phyloP scores from a whole-genome alignment of 2,797 vertebrate species.

The Ptychobarbus kaznakovi region DNA sequence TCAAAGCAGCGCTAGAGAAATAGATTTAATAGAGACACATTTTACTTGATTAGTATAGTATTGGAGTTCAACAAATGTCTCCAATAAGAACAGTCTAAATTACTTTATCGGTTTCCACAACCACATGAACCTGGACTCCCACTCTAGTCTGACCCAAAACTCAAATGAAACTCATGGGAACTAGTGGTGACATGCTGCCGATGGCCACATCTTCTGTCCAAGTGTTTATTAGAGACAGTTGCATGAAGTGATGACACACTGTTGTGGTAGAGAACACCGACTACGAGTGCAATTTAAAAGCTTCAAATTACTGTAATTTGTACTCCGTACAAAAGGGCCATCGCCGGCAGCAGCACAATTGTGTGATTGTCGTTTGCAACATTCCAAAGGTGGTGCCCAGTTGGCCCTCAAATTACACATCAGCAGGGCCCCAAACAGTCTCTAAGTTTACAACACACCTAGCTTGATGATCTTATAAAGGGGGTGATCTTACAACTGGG shows the following conservation, averaged over 20 bases:
- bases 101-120: background rate
- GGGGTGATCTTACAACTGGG: conserved; percentile 7
- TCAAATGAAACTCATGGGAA: background rate
- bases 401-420: conserved; percentile 31
- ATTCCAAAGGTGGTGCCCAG: conserved; percentile 44
- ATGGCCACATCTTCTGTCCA: conserved; percentile 13
- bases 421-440: background rate
- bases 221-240: conserved; percentile 25
- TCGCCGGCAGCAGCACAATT: conserved; percentile 20
- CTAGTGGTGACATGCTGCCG: background rate
- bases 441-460: conserved; percentile 18
- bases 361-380: conserved; percentile 26
- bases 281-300: background rate
- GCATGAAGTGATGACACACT: background rate
- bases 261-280: conserved; percentile 17
- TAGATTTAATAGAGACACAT: background rate
- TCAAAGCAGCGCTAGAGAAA: background rate
- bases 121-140: background rate
- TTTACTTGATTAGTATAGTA: background rate
- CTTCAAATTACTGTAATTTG: conserved; percentile 54
- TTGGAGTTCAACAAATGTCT: background rate
- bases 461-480: conserved; percentile 11
- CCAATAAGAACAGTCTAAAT: background rate
- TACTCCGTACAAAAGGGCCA: conserved; percentile 14
- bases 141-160: background rate